Percentiles rank a stretch among this genome's conserved stretches.
phyloP scores from a whole-genome alignment of 1,140 invertebrate species.

The Subanguina moxae region DNA sequence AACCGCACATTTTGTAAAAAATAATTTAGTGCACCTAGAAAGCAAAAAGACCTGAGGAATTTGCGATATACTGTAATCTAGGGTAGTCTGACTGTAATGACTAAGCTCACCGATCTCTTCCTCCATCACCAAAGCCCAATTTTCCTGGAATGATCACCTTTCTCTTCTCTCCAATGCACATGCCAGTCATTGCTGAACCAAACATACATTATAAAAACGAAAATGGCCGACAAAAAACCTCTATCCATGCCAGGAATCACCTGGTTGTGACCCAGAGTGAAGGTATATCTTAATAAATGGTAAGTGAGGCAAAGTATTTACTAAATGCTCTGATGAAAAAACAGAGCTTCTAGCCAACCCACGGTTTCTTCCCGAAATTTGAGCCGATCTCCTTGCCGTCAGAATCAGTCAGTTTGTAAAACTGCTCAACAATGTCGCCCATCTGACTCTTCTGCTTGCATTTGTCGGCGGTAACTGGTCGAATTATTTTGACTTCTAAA shows the following conservation, averaged over 20 bases:
- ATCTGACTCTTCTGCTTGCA: slow-evolving; percentile 54
- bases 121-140: slow-evolving; percentile 51
- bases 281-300: slow-evolving; percentile 58
- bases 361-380: slow-evolving; percentile 59
- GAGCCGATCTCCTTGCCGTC: slow-evolving; percentile 58
- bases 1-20: too few species aligned
- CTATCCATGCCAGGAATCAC: slow-evolving; percentile 58
- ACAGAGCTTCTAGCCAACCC: slow-evolving; percentile 20
- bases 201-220: background rate
- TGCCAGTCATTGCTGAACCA: slow-evolving; percentile 37
- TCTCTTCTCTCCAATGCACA: slow-evolving; percentile 59
- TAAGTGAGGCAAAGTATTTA: too few species aligned
- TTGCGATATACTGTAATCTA: too few species aligned
- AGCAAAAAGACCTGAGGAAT: too few species aligned
- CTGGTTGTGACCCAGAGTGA: slow-evolving; percentile 52
- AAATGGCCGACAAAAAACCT: background rate
- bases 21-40: too few species aligned
- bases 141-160: slow-evolving; percentile 54
- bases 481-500: slow-evolving; percentile 54
- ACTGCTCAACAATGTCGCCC: slow-evolving; percentile 57
- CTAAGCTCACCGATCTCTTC: slow-evolving; percentile 51
- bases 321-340: slow-evolving; percentile 2
- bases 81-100: too few species aligned
- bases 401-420: slow-evolving; percentile 53
- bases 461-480: slow-evolving; percentile 53